A percentile compares a stretch with the other conserved stretches of the same genome.
Conservation (phyloP, 2,797 vertebrate species). For the Emys orbicularis region DNA sequence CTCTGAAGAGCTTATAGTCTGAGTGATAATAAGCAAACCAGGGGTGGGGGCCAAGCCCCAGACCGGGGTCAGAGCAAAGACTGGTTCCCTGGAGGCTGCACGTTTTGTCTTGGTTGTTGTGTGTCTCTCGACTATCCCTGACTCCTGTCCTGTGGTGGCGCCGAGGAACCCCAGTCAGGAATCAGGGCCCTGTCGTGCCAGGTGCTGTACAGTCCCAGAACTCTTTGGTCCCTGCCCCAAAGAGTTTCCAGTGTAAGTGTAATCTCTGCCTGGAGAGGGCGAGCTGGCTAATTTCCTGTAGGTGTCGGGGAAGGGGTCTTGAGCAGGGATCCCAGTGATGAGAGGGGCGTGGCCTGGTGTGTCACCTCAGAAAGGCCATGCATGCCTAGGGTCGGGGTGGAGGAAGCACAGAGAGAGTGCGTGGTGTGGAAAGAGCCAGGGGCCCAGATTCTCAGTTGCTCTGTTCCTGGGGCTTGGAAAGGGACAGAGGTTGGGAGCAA, state of each 20-base stretch:
- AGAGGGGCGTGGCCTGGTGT: neutral
- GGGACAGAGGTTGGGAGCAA: neutral
- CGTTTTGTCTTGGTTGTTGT: neutral
- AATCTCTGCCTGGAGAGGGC: neutral
- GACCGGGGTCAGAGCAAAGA: neutral
- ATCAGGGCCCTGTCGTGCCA: no score
- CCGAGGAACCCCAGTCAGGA: neutral
- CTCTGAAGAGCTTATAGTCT: neutral
- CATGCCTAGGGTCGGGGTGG: neutral
- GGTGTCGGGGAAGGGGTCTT: neutral
- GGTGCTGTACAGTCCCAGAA: neutral
- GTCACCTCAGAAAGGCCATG: neutral
- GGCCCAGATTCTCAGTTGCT: neutral
- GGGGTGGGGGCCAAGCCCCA: neutral
- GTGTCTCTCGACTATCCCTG: neutral
- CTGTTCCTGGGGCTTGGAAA: fast-evolving
- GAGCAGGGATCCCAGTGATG: neutral
- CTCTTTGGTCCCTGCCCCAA: neutral
- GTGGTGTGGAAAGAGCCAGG: neutral
- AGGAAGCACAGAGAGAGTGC: fast-evolving
- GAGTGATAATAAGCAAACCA: neutral
- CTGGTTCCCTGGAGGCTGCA: neutral
- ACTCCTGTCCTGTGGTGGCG: neutral
- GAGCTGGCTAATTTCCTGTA: neutral
- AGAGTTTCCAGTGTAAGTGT: neutral